Base-by-base conservation (phyloP, 2,888 invertebrate species). In the Mactromeris polynyma region DNA sequence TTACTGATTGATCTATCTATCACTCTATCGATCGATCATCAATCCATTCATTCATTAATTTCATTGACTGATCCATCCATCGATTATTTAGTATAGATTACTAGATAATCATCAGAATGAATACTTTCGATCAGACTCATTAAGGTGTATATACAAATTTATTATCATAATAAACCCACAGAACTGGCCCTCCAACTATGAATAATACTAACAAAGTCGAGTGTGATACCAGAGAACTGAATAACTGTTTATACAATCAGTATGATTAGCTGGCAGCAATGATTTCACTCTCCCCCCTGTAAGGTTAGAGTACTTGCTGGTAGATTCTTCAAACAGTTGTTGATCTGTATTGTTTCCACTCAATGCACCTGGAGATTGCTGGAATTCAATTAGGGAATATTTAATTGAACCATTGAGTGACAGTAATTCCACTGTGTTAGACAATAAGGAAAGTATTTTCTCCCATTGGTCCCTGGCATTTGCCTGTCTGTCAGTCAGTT, bases 181-280 rank as follows among this genome's bases (percentile, higher is more conserved):
- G 58, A n/a, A 26, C 58, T 26, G 26, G n/a, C 46, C 46, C 58
- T 64, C 58, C 26, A 64, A 26, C 58, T 9, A n/a, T 9, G 26
- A 26, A 26, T 26, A 64, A 64, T 26, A 64, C 58, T 26, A 64
- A 64, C 58, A 64, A 64, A 46, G 26, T 26, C 26, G 2, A 64
- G 58, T 64, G n/a, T 64, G 58, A 64, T 64, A 64, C n/a, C 26
- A 26, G 3, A 4, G 26, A 26, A 7, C 0, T 17, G 26, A n/a
- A 64, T n/a, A 64, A 26, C n/a, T 64, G 58, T 64, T 64, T 64
- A 64, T 64, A 64, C 2, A 64, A 64, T 64, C 58, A 64, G 26
- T 26, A n/a, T 26, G 26, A 26, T 64, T 64, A 64, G 58, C 58
- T 64, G 26, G 58, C 11, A 6, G 58, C 58, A 64, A 64, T 64